A percentile compares a stretch with the other conserved stretches of the same genome.
Conservation (phyloP, 2,888 invertebrate genomes). For the Deilephila porcellus region DNA sequence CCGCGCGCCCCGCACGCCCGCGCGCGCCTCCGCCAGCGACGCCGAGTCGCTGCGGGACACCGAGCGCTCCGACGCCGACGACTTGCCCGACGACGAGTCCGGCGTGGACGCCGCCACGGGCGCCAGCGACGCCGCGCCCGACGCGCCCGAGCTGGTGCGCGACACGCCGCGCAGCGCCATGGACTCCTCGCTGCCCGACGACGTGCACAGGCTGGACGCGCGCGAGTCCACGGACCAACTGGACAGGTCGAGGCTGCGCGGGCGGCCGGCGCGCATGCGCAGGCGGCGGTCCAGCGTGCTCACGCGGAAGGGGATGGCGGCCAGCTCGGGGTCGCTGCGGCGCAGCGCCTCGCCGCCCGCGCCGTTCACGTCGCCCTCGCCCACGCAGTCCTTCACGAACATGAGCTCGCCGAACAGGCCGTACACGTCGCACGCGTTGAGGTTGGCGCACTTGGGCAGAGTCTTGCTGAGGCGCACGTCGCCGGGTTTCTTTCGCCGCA, state of each 20-base stretch:
- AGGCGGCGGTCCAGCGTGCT: constrained; percentile 92
- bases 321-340: constrained; percentile 93
- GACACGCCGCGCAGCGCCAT: constrained; percentile 90
- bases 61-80: constrained; percentile 72
- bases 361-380: constrained; percentile 89
- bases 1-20: constrained; percentile 49
- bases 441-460: constrained; percentile 89
- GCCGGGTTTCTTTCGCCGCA: constrained; percentile 75
- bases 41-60: constrained; percentile 68
- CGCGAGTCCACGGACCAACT: constrained; percentile 95
- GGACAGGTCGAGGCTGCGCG: constrained; percentile 91
- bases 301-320: constrained; percentile 92
- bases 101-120: constrained; percentile 81
- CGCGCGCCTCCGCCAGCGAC: constrained; percentile 51
- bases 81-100: constrained; percentile 73
- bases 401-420: constrained; percentile 95
- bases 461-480: constrained; percentile 90
- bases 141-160: constrained; percentile 90
- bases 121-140: constrained; percentile 85
- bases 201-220: constrained; percentile 91
- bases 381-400: constrained; percentile 94
- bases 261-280: constrained; percentile 92
- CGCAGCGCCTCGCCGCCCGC: constrained; percentile 90
- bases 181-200: constrained; percentile 94
- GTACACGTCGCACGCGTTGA: constrained; percentile 92